These are phyloP conservation scores for Bursaphelenchus okinawaensis DNA, from an alignment of 2,888 invertebrate species.

Conservation along the genomic window DNA sequence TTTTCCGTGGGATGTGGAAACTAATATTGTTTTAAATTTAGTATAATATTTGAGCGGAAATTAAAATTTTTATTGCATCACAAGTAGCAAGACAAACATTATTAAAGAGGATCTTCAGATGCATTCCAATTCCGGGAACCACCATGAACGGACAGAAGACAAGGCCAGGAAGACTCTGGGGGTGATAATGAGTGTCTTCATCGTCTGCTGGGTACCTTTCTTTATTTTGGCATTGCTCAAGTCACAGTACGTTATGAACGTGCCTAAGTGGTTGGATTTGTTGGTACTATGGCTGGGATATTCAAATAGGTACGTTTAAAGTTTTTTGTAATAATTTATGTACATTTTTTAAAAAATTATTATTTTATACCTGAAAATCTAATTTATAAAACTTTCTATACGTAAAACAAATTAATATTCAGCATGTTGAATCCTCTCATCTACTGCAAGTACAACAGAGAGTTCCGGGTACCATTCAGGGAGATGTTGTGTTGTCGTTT, in stretches of 20 bases:
- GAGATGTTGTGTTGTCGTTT: constrained; percentile 58
- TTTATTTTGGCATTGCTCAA: constrained; percentile 83
- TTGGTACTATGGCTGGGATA: constrained; percentile 79
- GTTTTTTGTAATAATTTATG: neutral
- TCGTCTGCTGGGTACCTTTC: constrained; percentile 97
- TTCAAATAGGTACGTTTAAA: constrained; percentile 67
- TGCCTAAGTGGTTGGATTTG: constrained; percentile 49
- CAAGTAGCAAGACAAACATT: neutral
- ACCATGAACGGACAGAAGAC: constrained; percentile 67
- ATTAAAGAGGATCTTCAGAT: constrained; percentile 12
- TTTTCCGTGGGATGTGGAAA: too few relatives aligned
- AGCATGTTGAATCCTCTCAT: constrained; percentile 73
- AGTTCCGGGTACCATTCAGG: constrained; percentile 57
- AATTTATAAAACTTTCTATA: too few relatives aligned
- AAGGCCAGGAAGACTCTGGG: constrained; percentile 97
- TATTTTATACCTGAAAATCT: too few relatives aligned
- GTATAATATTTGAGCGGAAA: too few relatives aligned
- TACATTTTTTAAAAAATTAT: neutral
- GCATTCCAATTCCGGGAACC: constrained; percentile 20
- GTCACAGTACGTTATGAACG: constrained; percentile 27
- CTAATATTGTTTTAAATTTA: too few relatives aligned
- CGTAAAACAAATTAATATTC: constrained; percentile 5
- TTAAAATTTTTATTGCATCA: constrained; percentile 2
- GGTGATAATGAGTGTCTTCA: constrained; percentile 95
- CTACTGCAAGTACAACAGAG: constrained; percentile 68